Evolutionary conservation across 2,113 vertebrate genomes (phyloP).

Genomic region (Archilochus colubris): DNA sequence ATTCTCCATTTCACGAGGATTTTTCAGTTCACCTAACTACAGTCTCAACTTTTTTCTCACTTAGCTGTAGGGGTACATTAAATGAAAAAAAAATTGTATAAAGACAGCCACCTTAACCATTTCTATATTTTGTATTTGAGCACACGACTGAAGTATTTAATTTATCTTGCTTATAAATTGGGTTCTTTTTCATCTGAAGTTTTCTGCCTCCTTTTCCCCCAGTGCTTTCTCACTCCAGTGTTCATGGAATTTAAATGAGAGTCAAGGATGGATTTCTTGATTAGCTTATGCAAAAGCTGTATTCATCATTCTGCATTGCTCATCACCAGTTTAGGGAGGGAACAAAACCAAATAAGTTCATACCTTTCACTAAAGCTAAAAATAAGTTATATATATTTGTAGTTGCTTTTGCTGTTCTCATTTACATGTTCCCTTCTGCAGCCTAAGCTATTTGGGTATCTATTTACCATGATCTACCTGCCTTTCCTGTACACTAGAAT

Average conservation of each 20-base stretch:
- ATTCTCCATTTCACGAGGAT: background rate
- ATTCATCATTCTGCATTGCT: background rate
- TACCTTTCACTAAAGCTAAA: background rate
- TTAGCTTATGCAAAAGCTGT: constrained; percentile 26
- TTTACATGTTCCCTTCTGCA: background rate
- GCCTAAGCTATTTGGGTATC: background rate
- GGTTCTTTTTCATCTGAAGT: background rate
- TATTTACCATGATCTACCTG: background rate
- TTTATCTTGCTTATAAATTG: background rate
- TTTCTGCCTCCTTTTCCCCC: background rate
- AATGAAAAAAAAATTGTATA: background rate
- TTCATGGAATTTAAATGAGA: constrained; percentile 41
- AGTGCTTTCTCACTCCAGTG: background rate
- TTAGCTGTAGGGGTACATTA: background rate
- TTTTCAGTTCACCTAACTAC: background rate
- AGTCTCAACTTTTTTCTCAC: background rate
- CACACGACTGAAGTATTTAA: background rate
- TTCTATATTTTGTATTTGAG: background rate
- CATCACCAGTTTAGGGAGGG: background rate
- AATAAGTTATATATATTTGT: background rate
- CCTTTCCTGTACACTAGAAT: background rate
- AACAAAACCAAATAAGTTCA: background rate
- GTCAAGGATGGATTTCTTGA: constrained; percentile 8
- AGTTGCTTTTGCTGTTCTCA: background rate
- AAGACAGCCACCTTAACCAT: background rate